Conservation (phyloP, 92 coral and sea anemone species). For the Epizoanthus scotinus region DNA sequence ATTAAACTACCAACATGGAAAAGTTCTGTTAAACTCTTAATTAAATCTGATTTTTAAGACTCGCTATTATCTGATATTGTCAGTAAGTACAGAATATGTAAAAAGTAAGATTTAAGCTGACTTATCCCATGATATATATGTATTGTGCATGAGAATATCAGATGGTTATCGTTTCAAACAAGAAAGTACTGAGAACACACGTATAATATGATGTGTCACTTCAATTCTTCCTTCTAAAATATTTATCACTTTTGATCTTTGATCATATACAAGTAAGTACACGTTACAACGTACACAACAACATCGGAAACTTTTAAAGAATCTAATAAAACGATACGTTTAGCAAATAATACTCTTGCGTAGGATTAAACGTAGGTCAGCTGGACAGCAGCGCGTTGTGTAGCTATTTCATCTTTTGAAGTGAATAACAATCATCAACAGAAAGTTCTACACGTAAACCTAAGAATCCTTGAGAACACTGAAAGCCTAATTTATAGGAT, state of each 20-base stretch:
- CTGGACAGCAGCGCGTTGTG: no score
- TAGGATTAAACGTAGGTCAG: no score
- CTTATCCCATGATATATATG: background rate
- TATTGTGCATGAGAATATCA: background rate
- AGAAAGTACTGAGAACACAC: background rate
- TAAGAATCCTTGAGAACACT: no score
- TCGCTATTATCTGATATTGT: background rate
- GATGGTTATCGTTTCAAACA: background rate
- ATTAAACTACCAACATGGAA: no score
- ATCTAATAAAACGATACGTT: background rate
- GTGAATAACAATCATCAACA: no score
- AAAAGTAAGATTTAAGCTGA: background rate
- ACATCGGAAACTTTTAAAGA: background rate
- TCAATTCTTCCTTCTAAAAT: background rate
- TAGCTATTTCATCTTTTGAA: no score
- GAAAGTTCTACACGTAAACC: no score
- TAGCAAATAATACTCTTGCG: no score
- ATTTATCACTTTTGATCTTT: conserved; percentile 31
- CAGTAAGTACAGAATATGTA: background rate
- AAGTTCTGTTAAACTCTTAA: no score
- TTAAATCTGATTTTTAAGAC: background rate
- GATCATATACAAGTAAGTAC: background rate
- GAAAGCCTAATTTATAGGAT: no score
- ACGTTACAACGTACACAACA: background rate
- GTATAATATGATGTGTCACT: background rate